Percentiles rank a stretch among this genome's conserved stretches.
Evolutionary conservation across 35 echinoderm and acorn worm genomes (phyloP).

Genomic region (Apostichopus parvimensis): DNA sequence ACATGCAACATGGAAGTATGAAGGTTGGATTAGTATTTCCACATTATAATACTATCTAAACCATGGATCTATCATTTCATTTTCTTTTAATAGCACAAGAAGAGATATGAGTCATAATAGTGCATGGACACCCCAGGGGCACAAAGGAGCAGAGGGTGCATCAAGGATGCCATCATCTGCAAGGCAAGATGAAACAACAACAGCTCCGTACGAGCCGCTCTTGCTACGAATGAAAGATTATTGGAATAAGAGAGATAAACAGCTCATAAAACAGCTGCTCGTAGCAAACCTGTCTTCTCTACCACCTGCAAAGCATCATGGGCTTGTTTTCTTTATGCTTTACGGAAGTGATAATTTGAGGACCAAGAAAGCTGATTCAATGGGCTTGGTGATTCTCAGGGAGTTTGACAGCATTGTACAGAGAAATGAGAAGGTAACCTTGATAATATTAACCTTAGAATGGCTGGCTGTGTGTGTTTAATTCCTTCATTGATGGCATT

Average conservation of each 20-base stretch:
- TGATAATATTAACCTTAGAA: not conserved
- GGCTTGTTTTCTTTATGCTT: constrained; percentile 7
- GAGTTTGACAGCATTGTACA: constrained; percentile 35
- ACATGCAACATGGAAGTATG: too few species aligned
- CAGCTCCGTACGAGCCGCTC: not conserved
- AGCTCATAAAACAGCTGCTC: constrained; percentile 9
- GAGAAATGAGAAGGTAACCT: constrained; percentile 17
- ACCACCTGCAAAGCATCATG: constrained; percentile 8
- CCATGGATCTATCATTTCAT: not conserved
- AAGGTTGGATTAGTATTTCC: too few species aligned
- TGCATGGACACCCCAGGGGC: not conserved
- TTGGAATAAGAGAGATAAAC: constrained; percentile 38
- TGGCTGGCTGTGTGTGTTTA: too few species aligned
- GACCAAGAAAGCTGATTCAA: constrained; percentile 21
- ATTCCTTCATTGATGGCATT: too few species aligned
- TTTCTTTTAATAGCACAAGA: too few species aligned
- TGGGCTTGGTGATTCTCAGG: constrained; percentile 31
- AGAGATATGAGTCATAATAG: not conserved
- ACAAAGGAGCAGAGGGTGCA: not conserved
- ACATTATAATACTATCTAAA: too few species aligned
- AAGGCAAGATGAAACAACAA: not conserved
- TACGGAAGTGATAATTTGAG: constrained; percentile 51
- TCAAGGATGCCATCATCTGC: not conserved
- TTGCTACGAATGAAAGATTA: not conserved
- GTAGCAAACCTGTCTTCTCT: not conserved